Evolutionary conservation across 2,113 vertebrate genomes (phyloP).

Genomic region (Alces alces): DNA sequence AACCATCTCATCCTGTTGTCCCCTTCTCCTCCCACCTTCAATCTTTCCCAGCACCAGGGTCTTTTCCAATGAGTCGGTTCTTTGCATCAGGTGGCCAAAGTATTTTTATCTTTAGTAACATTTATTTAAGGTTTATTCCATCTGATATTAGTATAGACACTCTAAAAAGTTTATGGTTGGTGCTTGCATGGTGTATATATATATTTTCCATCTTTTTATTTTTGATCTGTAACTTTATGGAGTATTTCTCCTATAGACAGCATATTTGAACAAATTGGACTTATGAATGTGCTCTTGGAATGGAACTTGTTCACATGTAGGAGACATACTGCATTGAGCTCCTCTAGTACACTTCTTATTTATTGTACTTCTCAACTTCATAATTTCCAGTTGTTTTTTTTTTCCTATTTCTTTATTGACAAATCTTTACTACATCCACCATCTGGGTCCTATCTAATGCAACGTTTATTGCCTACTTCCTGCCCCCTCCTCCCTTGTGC

Average conservation of each 20-base stretch:
- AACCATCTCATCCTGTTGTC: not conserved
- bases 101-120: not conserved
- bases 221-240: not conserved
- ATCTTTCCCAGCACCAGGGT: not conserved
- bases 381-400: not conserved
- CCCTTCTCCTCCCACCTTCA: not conserved
- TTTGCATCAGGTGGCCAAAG: not conserved
- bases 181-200: not conserved
- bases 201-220: not conserved
- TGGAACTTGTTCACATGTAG: not conserved
- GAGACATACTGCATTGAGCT: not conserved
- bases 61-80: not conserved
- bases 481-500: not conserved
- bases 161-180: not conserved
- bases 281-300: not conserved
- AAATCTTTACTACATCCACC: not conserved
- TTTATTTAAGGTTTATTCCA: not conserved
- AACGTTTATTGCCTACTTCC: not conserved
- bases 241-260: not conserved
- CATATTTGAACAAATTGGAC: not conserved
- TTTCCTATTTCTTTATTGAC: not conserved
- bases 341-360: not conserved
- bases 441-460: not conserved
- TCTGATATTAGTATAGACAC: not conserved
- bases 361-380: not conserved